Conservation (phyloP, 2,888 invertebrate species). For the Lasioglossum vierecki region DNA sequence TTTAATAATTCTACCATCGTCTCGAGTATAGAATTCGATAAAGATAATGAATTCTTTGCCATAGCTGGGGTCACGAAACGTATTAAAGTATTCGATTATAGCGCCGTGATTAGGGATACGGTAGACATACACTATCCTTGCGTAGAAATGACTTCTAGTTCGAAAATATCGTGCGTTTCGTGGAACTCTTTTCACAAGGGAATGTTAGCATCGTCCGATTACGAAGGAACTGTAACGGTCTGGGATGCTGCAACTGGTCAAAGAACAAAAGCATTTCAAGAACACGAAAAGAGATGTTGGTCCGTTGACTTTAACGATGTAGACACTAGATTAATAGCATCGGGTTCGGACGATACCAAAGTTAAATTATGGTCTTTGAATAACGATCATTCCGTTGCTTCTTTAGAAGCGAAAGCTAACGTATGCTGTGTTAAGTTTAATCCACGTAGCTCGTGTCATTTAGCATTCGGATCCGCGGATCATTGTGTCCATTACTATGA, state of each 20-base stretch:
- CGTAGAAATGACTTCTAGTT: constrained; percentile 95
- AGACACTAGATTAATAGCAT: constrained; percentile 95
- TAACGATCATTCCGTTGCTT: constrained; percentile 93
- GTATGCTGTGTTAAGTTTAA: constrained; percentile 98
- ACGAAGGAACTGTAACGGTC: constrained; percentile 96
- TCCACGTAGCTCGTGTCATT: constrained; percentile 92
- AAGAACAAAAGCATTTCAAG: constrained; percentile 90
- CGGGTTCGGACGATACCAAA: constrained; percentile 96
- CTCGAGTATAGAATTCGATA: constrained; percentile 97
- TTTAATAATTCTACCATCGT: constrained; percentile 94
- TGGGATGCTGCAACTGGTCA: constrained; percentile 95
- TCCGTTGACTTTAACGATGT: constrained; percentile 97
- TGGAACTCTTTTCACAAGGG: constrained; percentile 97
- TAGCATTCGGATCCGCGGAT: constrained; percentile 98
- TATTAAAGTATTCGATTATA: constrained; percentile 97
- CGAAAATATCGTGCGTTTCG: constrained; percentile 97
- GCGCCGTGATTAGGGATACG: constrained; percentile 92
- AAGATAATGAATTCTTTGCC: constrained; percentile 97
- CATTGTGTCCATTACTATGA: constrained; percentile 99
- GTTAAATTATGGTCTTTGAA: constrained; percentile 97
- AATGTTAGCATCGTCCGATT: constrained; percentile 95
- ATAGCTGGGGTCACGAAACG: constrained; percentile 97
- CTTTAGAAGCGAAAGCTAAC: constrained; percentile 96
- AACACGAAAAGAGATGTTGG: constrained; percentile 98
- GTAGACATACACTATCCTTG: constrained; percentile 97